phyloP scores from a whole-genome alignment of 2,888 invertebrate species.

The Fragum sueziense region DNA sequence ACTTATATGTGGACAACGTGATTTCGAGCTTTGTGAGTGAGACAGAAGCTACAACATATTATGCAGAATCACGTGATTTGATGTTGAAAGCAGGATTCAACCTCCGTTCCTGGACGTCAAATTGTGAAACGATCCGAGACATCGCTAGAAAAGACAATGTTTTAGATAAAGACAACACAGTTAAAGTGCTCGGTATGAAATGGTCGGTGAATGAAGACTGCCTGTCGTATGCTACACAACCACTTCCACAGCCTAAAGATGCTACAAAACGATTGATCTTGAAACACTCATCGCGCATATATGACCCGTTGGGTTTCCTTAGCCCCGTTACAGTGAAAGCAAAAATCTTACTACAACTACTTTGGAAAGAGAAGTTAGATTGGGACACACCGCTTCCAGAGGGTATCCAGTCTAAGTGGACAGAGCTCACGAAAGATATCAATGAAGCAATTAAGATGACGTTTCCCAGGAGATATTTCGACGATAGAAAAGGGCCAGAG shows the following conservation, averaged over 20 bases:
- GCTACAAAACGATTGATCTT: slow-evolving; percentile 33
- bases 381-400: slow-evolving; percentile 22
- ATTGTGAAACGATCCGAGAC: slow-evolving; percentile 3
- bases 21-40: slow-evolving; percentile 36
- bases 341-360: slow-evolving; percentile 30
- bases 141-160: slow-evolving; percentile 7
- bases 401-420: slow-evolving; percentile 14
- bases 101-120: slow-evolving; percentile 43
- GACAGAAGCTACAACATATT: slow-evolving; percentile 9
- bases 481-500: not conserved
- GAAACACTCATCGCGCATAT: slow-evolving; percentile 29
- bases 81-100: slow-evolving; percentile 32
- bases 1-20: slow-evolving; percentile 52
- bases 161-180: not conserved
- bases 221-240: slow-evolving; percentile 6
- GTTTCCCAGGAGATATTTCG: not conserved
- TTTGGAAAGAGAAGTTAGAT: slow-evolving; percentile 27
- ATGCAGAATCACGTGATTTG: slow-evolving; percentile 19
- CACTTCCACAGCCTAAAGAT: not conserved
- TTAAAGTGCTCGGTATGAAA: slow-evolving; percentile 17
- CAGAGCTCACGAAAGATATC: not conserved
- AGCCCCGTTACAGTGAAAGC: slow-evolving; percentile 29
- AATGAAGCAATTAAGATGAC: not conserved
- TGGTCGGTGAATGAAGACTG: slow-evolving; percentile 12
- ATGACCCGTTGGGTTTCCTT: slow-evolving; percentile 29